Percentiles rank a stretch among this genome's conserved stretches.
These are phyloP conservation scores for Metopolophium dirhodum DNA, from an alignment of 1,140 invertebrate genomes.

Conservation along the genomic window DNA sequence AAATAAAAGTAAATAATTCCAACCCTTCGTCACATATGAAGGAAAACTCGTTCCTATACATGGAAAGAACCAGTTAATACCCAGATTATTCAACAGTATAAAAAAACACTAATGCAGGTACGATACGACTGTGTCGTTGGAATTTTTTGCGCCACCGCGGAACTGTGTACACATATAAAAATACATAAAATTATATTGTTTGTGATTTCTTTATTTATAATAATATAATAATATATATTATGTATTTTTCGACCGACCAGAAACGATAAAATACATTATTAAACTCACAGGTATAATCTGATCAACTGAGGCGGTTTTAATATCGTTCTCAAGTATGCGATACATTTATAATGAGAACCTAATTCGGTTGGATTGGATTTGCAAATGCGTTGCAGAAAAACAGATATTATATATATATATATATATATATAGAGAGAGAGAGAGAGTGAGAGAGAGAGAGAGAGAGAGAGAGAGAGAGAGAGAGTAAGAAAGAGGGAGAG, in stretches of 20 bases:
- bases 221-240: too few relatives aligned
- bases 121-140: not conserved
- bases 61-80: too few relatives aligned
- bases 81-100: not conserved
- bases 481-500: not conserved
- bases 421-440: not conserved
- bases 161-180: not conserved
- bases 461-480: not conserved
- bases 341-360: not conserved
- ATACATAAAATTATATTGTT: not conserved
- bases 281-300: too few relatives aligned
- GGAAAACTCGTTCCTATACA: not conserved
- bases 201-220: too few relatives aligned
- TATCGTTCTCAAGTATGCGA: not conserved
- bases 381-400: not conserved
- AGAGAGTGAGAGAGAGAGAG: not conserved
- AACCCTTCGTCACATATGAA: not conserved
- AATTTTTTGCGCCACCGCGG: too few relatives aligned
- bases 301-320: not conserved
- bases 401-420: not conserved
- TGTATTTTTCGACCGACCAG: too few relatives aligned
- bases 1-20: not conserved
- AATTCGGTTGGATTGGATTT: not conserved
- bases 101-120: not conserved
- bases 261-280: too few relatives aligned